Evolutionary conservation across 2,888 invertebrate species (phyloP), one percentile per base, ranked within the genome.

Genomic region (Cyclophora punctaria): DNA sequence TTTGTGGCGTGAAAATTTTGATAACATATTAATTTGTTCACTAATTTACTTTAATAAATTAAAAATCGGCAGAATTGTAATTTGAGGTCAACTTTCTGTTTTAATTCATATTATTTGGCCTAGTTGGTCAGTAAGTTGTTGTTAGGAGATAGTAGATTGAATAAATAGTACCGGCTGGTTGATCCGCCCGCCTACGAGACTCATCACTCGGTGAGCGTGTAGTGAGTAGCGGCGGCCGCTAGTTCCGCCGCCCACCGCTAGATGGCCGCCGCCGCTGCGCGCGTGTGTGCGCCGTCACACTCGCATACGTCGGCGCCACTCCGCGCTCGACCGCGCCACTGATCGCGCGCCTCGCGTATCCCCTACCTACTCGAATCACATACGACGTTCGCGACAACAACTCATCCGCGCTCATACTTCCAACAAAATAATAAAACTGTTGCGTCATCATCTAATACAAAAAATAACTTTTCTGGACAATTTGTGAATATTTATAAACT

Each of bases 261-360:
- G 85, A 87, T 85, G 85, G 67, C 65, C 50, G 55, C 54, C 45
- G 43, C 52, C 49, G 53, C 62, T 77, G 78, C 81, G 80, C 81
- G 83, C 81, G 73, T 80, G 83, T 81, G 83, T 80, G 82, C 78
- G 78, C 77, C 73, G 69, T 65, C 75, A 73, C 78, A 75, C 78
- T 66, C 73, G 75, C 73, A 71, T 70, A 75, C 73, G 80, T 77
- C 75, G 75, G 73, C 77, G 71, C 77, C 86, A 85, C 84, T 86
- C 88, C 86, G 85, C 87, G 85, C 84, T 79, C 81, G 80, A 81
- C 86, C 80, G 83, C 88, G 89, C 80, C 71, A 80, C 76, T 66
- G 80, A 82, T 57, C 75, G 83, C 83, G 83, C 86, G 86, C 76
- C 62, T 83, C 80, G 81, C 75, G 78, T 78, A 62, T 63, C 65